These are phyloP conservation scores for Eurypyga helias DNA, from an alignment of 2,113 vertebrate genomes.

Conservation along the genomic window DNA sequence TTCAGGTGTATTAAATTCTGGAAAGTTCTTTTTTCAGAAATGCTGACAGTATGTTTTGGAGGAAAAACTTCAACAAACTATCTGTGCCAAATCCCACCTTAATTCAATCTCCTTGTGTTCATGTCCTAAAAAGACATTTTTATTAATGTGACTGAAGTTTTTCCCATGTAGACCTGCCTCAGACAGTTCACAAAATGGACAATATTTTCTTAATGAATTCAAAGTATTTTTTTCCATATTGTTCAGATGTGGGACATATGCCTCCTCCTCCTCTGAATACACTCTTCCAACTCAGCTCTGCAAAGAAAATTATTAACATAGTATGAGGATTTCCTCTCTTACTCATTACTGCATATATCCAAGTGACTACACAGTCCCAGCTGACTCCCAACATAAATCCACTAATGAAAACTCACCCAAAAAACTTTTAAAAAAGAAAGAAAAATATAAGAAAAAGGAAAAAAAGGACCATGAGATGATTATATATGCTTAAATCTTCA, in stretches of 20 bases:
- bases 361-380: neutral
- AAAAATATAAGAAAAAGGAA: neutral
- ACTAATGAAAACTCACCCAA: too few relatives aligned
- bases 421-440: neutral
- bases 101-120: neutral
- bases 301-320: neutral
- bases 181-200: neutral
- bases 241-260: neutral
- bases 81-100: neutral
- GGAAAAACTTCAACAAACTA: neutral
- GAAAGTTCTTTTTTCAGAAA: neutral
- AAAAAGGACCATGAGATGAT: accelerated
- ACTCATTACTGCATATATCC: neutral
- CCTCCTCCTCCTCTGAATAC: neutral
- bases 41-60: neutral
- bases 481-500: neutral
- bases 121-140: neutral
- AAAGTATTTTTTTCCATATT: neutral
- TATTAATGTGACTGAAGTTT: neutral
- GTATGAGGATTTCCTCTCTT: neutral
- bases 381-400: neutral
- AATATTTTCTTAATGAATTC: neutral
- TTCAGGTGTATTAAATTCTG: neutral
- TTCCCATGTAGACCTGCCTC: neutral
- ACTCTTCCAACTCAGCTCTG: neutral